Conservation (phyloP, 2,797 vertebrate species). For the Cyclopterus lumpus region DNA sequence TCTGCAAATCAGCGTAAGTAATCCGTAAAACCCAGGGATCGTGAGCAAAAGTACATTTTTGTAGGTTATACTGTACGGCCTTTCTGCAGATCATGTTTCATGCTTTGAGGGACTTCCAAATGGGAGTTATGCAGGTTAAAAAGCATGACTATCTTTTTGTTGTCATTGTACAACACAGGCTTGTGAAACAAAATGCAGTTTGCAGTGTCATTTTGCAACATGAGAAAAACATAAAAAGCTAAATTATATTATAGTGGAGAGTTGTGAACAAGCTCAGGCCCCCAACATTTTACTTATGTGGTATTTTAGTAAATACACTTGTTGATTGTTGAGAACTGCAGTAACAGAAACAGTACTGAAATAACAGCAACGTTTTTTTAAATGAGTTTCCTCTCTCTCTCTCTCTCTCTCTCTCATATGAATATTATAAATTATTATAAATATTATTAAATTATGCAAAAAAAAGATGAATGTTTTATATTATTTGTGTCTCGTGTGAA, state of each 20-base stretch:
- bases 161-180: neutral
- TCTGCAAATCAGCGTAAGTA: neutral
- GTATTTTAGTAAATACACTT: no score
- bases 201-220: neutral
- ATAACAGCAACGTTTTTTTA: no score
- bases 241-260: neutral
- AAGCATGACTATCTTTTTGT: neutral
- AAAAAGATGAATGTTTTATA: no score
- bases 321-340: no score
- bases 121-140: neutral
- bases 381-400: no score
- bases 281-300: no score
- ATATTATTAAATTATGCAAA: no score
- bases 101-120: neutral
- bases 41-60: neutral
- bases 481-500: no score
- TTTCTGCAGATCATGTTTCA: neutral
- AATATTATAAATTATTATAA: no score
- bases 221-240: neutral
- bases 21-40: neutral
- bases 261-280: no score
- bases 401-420: no score
- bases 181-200: neutral
- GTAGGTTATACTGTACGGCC: neutral
- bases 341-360: no score